phyloP scores from a whole-genome alignment of 2,113 vertebrate genomes.

The Cyanistes caeruleus region DNA sequence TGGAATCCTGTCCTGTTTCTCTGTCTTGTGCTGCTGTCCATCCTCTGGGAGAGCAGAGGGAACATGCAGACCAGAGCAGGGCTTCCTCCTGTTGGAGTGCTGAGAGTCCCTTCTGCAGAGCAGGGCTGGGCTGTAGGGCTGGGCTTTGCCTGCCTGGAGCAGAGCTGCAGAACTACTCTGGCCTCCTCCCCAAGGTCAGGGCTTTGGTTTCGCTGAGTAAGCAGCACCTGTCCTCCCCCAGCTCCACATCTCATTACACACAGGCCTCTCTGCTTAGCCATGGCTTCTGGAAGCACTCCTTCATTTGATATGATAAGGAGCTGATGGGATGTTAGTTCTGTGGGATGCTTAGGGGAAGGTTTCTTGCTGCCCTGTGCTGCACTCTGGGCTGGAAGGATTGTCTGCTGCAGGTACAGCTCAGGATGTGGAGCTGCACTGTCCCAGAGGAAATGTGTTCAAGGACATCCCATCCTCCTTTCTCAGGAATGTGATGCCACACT shows the following conservation, averaged over 20 bases:
- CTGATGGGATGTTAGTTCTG: not conserved
- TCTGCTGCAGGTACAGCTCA: not conserved
- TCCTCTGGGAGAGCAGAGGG: not conserved
- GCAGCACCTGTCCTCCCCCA: not conserved
- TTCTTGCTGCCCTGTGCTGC: not conserved
- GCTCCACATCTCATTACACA: not conserved
- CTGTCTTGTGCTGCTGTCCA: not conserved
- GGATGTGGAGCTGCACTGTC: not conserved
- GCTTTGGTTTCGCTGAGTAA: conserved; percentile 42
- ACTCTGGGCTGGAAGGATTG: not conserved
- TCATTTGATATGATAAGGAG: not conserved
- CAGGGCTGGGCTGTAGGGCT: not conserved
- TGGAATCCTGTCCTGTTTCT: not conserved
- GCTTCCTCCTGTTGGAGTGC: not conserved
- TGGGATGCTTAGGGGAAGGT: not conserved
- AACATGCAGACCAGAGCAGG: not conserved
- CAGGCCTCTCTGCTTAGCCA: not conserved
- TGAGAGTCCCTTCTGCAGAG: not conserved
- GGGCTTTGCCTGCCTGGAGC: not conserved
- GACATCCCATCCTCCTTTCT: not conserved
- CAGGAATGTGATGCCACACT: not conserved
- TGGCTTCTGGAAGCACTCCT: not conserved
- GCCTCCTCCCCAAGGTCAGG: conserved; percentile 48
- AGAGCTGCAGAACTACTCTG: not conserved
- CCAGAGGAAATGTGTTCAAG: not conserved